Percentiles rank a stretch among this genome's conserved stretches.
phyloP scores from a whole-genome alignment of 2,888 invertebrate genomes.

The Platerodrilus igneus region DNA sequence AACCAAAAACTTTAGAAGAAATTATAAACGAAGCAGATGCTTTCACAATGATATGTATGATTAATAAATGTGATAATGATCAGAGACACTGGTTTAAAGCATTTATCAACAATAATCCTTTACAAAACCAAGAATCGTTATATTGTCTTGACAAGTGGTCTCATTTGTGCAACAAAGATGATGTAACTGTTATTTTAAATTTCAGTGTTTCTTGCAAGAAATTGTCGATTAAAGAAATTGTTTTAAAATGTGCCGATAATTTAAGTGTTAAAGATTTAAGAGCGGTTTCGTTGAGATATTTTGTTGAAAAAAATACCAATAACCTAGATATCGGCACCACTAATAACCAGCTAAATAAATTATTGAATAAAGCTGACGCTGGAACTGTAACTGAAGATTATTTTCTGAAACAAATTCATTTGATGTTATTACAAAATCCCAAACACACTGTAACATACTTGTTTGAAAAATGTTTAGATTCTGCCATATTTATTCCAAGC shows the following conservation, averaged over 20 bases:
- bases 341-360: constrained; percentile 27
- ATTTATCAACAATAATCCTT: constrained; percentile 35
- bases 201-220: constrained; percentile 26
- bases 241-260: constrained; percentile 37
- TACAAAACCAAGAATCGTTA: constrained; percentile 32
- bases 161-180: constrained; percentile 35
- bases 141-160: constrained; percentile 37
- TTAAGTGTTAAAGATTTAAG: constrained; percentile 31
- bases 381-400: constrained; percentile 19
- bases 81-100: constrained; percentile 42
- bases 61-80: constrained; percentile 33
- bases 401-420: constrained; percentile 32
- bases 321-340: constrained; percentile 28
- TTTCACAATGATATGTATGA: constrained; percentile 36
- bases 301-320: constrained; percentile 34
- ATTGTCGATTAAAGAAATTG: constrained; percentile 29
- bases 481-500: constrained; percentile 27
- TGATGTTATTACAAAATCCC: constrained; percentile 40
- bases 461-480: constrained; percentile 37
- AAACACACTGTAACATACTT: constrained; percentile 31
- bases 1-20: constrained; percentile 41
- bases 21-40: constrained; percentile 36
- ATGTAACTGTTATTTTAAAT: constrained; percentile 34
- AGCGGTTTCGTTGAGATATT: constrained; percentile 32
- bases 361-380: constrained; percentile 36